phyloP scores from a whole-genome alignment of 2,888 invertebrate species.

The Cheilosia soror region DNA sequence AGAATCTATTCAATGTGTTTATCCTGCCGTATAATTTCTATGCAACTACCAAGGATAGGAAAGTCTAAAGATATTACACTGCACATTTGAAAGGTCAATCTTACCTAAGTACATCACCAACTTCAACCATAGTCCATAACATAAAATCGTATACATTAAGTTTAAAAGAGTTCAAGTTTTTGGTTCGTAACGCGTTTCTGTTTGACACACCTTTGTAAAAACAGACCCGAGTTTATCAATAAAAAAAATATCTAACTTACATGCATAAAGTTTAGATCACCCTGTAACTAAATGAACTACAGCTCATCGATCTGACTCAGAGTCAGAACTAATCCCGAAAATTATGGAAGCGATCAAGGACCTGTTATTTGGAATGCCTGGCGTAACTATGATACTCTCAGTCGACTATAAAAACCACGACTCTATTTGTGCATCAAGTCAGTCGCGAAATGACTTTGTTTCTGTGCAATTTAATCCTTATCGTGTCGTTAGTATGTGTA shows the following conservation, averaged over 20 bases:
- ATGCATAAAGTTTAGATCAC: constrained; percentile 6
- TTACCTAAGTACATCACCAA: too few species aligned
- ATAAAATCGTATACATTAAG: too few species aligned
- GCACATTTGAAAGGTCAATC: too few species aligned
- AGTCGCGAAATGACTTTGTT: constrained; percentile 54
- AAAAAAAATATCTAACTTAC: background rate
- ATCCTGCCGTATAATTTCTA: too few species aligned
- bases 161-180: too few species aligned
- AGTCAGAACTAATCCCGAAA: constrained; percentile 27
- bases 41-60: too few species aligned
- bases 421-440: background rate
- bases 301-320: constrained; percentile 21
- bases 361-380: constrained; percentile 9
- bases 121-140: too few species aligned
- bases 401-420: constrained; percentile 53
- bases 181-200: too few species aligned
- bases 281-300: constrained; percentile 39
- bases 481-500: background rate
- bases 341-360: constrained; percentile 20
- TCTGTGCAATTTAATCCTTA: constrained; percentile 2
- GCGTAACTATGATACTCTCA: background rate
- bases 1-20: too few species aligned
- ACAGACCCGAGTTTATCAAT: background rate
- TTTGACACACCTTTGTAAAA: too few species aligned
- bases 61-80: too few species aligned